These are phyloP conservation scores for Odobenus rosmarus DNA, from an alignment of 2,113 vertebrate species.

Conservation along the genomic window DNA sequence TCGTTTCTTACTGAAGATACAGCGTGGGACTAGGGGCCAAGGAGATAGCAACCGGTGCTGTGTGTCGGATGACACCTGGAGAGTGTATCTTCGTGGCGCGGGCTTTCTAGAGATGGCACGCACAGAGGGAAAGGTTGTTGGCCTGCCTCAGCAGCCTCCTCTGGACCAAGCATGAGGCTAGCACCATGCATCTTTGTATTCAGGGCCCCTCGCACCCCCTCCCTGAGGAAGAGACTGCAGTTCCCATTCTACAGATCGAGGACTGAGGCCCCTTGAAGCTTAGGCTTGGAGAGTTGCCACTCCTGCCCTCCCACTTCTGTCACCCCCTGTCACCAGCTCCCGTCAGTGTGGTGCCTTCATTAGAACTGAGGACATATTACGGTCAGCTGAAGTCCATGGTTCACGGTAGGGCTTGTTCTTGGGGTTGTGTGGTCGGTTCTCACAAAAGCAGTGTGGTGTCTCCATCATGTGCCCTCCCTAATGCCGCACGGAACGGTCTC, in stretches of 20 bases:
- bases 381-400: neutral
- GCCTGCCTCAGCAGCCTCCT: neutral
- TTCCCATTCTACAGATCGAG: neutral
- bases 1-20: neutral
- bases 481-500: neutral
- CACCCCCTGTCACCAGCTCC: neutral
- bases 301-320: accelerated
- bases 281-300: neutral
- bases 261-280: neutral
- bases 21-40: neutral
- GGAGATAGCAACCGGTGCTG: neutral
- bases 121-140: neutral
- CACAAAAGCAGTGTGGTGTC: too few relatives aligned
- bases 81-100: accelerated
- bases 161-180: neutral
- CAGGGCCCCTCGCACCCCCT: neutral
- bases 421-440: neutral
- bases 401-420: neutral
- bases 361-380: neutral
- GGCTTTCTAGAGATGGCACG: neutral
- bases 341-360: too few relatives aligned
- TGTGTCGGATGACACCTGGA: accelerated
- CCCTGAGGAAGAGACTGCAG: neutral
- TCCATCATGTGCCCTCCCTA: neutral
- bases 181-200: neutral